Percentiles rank a stretch among this genome's conserved stretches.
Conservation (phyloP, 2,797 vertebrate genomes). For the Gymnothorax javanicus region DNA sequence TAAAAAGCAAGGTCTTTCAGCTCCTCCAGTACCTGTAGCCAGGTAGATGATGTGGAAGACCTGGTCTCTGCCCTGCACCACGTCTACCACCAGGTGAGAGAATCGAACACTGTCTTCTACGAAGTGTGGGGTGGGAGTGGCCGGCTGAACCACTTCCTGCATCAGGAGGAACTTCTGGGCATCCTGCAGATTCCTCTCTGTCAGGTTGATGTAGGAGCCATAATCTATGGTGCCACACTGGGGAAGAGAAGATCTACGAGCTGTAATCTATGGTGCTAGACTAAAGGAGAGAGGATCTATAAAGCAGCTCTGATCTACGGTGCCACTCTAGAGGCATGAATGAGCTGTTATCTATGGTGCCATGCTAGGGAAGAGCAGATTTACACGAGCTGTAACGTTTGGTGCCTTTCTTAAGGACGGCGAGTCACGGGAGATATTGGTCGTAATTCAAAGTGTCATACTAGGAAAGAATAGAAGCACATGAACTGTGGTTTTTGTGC, state of each 20-base stretch:
- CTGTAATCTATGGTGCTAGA: neutral
- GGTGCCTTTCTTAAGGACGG: neutral
- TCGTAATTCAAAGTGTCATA: neutral
- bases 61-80: conserved; percentile 87
- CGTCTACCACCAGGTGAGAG: conserved; percentile 89
- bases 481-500: neutral
- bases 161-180: conserved; percentile 93
- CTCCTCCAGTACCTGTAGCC: conserved; percentile 78
- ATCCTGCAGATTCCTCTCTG: conserved; percentile 90
- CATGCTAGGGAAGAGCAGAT: neutral
- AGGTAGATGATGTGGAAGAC: conserved; percentile 93
- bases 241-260: neutral
- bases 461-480: neutral
- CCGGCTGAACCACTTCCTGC: conserved; percentile 89
- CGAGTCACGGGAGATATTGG: neutral
- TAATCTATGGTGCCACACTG: conserved; percentile 90
- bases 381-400: neutral
- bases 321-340: neutral
- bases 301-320: neutral
- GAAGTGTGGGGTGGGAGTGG: conserved; percentile 81
- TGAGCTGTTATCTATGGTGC: neutral
- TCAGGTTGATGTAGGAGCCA: conserved; percentile 84
- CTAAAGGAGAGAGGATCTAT: neutral
- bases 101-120: conserved; percentile 89
- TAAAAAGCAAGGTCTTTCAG: neutral